A percentile compares a stretch with the other conserved stretches of the same genome.
These are phyloP conservation scores for Limnothrissa miodon DNA, from an alignment of 2,113 vertebrate genomes.

Conservation along the genomic window DNA sequence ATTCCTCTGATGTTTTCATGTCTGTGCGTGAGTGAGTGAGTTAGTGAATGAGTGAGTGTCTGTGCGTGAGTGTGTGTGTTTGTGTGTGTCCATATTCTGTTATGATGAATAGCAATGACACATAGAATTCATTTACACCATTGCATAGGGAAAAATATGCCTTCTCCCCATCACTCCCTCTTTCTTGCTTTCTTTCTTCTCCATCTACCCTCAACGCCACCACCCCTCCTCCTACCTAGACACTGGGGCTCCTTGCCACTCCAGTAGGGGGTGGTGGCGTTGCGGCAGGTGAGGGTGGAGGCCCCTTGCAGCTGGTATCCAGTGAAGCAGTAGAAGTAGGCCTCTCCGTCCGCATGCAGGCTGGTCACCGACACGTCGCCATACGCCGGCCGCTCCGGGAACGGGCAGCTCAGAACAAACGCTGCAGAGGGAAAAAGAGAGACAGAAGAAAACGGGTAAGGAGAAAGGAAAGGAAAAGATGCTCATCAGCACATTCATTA, in stretches of 20 bases:
- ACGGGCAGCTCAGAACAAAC: slow-evolving; percentile 86
- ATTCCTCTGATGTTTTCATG: neutral
- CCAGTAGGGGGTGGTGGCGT: slow-evolving; percentile 91
- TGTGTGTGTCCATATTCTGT: neutral
- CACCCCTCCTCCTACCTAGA: slow-evolving; percentile 70
- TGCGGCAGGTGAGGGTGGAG: slow-evolving; percentile 78
- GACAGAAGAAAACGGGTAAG: neutral
- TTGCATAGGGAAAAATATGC: neutral
- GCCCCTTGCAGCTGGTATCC: slow-evolving; percentile 86
- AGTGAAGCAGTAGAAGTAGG: slow-evolving; percentile 81
- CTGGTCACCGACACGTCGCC: slow-evolving; percentile 88
- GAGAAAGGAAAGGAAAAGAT: slow-evolving; percentile 9
- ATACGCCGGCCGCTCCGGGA: slow-evolving; percentile 78
- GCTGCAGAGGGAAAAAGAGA: slow-evolving; percentile 63
- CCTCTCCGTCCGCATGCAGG: slow-evolving; percentile 84
- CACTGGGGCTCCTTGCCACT: slow-evolving; percentile 81
- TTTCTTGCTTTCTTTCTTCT: neutral
- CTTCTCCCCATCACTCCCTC: neutral
- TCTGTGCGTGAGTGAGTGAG: neutral
- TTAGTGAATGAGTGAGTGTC: neutral
- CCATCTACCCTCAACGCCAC: neutral
- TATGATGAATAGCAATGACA: neutral
- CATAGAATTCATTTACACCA: neutral
- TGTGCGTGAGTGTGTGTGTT: neutral
- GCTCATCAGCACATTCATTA: neutral